Evolutionary conservation across 1,140 invertebrate species (phyloP), one percentile per base, ranked within the genome.

Genomic region (Pogonus chalceus): DNA sequence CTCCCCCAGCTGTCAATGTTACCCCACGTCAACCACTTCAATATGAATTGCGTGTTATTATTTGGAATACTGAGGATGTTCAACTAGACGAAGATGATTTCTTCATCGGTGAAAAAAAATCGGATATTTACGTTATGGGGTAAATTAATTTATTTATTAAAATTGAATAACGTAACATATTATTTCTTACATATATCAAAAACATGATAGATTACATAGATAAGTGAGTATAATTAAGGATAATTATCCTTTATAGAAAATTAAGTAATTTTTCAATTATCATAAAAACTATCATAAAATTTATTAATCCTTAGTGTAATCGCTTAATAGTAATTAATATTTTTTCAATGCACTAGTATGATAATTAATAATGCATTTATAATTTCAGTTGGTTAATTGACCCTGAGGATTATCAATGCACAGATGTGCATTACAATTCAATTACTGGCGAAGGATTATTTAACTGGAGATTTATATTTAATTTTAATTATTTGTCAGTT

Each of bases 401-500:
- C 24, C 71, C 71, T 4, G 77, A 84, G 39, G 79, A 88, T 58
- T 69, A 76, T 43, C 90, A 93, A 68, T 76, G 75, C 21, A 93
- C 90, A 1, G 90, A 93, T 71, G 76, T 92, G 49, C 90, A 93
- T 72, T 85, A 79, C 64, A 79, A 84, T 53, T 91, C 86, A 2
- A 61, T 87, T 23, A 83, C 78, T 1, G 89, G 90, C 0, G 87
- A 90, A 60, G 88, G 87, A 0, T 86, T 85, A 62, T 94, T 94
- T 70, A 94, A 94, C 69, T 94, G 91, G 91, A 72, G 90, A 62
- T 93, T 94, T 74, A 73, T 93, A 35, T 95, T 90, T 65, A 79
- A 76, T 9, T 83, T 94, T 60, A 80, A 82, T 48, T 94, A 92
- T 68, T 75, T 88, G 35, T 78, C 79, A 35, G 78, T 82, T 1